These are phyloP conservation scores for Neocloeon triangulifer DNA, from an alignment of 1,140 invertebrate genomes.

Conservation along the genomic window DNA sequence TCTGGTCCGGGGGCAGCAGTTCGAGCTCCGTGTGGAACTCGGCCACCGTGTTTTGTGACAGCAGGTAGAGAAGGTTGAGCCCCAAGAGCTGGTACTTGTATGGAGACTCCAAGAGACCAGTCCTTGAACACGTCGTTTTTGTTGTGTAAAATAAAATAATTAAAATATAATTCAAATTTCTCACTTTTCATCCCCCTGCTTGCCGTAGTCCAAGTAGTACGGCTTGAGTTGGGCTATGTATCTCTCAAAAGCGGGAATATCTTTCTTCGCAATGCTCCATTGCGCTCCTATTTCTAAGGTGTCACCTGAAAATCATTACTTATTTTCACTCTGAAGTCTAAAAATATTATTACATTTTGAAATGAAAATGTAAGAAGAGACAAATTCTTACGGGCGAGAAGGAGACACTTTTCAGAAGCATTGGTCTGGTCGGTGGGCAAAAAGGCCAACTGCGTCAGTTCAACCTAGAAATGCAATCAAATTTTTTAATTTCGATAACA, in stretches of 20 bases:
- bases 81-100: slow-evolving; percentile 91
- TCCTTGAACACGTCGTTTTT: slow-evolving; percentile 19
- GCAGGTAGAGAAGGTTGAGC: slow-evolving; percentile 82
- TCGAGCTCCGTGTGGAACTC: slow-evolving; percentile 98
- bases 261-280: slow-evolving; percentile 75
- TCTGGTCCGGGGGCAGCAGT: slow-evolving; percentile 73
- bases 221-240: slow-evolving; percentile 93
- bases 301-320: slow-evolving; percentile 30
- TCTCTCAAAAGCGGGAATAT: slow-evolving; percentile 86
- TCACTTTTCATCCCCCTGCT: slow-evolving; percentile 25
- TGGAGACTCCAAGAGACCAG: slow-evolving; percentile 69
- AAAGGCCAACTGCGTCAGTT: slow-evolving; percentile 62
- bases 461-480: slow-evolving; percentile 51
- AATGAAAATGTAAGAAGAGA: too few species aligned
- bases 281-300: slow-evolving; percentile 90
- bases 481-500: too few species aligned
- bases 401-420: slow-evolving; percentile 63
- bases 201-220: slow-evolving; percentile 96
- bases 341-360: neutral
- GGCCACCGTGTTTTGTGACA: slow-evolving; percentile 89
- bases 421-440: slow-evolving; percentile 59
- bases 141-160: slow-evolving; percentile 1
- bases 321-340: neutral
- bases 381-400: slow-evolving; percentile 66
- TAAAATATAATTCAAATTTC: neutral